These are phyloP conservation scores for Formica selysi DNA, from an alignment of 1,140 invertebrate species.

Conservation along the genomic window DNA sequence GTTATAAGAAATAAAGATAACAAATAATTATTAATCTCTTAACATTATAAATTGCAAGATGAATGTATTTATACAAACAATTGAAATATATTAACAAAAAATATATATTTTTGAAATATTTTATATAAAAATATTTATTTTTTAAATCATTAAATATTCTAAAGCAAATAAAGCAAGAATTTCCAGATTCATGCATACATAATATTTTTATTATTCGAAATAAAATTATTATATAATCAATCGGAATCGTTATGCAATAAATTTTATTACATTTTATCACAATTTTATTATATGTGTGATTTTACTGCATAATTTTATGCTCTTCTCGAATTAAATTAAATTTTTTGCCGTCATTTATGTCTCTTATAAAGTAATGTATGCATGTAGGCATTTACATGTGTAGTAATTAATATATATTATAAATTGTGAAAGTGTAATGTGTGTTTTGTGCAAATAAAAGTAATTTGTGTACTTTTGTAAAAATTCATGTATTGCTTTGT, in stretches of 20 bases:
- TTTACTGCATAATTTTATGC: constrained; percentile 7
- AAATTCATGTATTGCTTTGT: neutral
- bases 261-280: constrained; percentile 15
- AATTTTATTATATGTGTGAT: constrained; percentile 14
- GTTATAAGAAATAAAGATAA: neutral
- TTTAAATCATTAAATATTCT: neutral
- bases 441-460: neutral
- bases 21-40: neutral
- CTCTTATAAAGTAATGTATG: neutral
- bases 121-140: neutral
- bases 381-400: neutral
- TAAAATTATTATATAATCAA: constrained; percentile 22
- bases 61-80: neutral
- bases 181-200: constrained; percentile 5
- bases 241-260: neutral
- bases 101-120: neutral
- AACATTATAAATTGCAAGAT: neutral
- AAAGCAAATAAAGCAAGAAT: constrained; percentile 8
- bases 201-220: constrained; percentile 22
- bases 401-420: neutral
- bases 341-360: constrained; percentile 6
- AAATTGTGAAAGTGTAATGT: neutral
- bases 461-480: neutral
- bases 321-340: constrained; percentile 21
- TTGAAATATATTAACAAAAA: neutral